Conservation (phyloP, 2,888 invertebrate genomes). For the Pardosa pseudoannulata region DNA sequence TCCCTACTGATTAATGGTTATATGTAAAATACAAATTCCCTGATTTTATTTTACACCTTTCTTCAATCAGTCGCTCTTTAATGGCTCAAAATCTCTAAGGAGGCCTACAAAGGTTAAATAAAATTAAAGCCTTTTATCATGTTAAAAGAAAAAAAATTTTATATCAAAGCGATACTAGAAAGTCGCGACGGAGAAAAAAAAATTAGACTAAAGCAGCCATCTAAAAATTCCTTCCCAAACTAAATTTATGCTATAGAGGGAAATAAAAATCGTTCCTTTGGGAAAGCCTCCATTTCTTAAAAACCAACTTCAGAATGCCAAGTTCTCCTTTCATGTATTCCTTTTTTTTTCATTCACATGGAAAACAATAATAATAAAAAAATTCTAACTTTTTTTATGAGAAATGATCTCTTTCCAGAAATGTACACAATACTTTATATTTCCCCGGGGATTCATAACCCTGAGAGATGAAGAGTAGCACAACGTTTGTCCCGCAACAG, state of each 20-base stretch:
- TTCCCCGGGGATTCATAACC: constrained; percentile 60
- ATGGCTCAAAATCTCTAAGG: too few species aligned
- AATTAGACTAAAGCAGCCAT: background rate
- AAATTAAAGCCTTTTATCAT: background rate
- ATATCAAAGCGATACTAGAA: background rate
- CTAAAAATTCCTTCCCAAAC: background rate
- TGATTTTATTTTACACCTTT: too few species aligned
- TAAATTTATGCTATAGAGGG: constrained; percentile 10
- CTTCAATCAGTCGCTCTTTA: too few species aligned
- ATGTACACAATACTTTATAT: constrained; percentile 66
- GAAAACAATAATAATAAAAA: background rate
- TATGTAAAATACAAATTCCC: too few species aligned
- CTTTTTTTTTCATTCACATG: background rate
- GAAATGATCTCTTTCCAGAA: constrained; percentile 50
- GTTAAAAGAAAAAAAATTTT: background rate
- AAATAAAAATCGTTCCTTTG: background rate
- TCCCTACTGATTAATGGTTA: too few species aligned
- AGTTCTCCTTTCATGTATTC: background rate
- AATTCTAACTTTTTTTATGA: constrained; percentile 21
- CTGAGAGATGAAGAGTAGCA: constrained; percentile 46
- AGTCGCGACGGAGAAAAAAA: background rate
- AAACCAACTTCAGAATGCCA: constrained; percentile 8
- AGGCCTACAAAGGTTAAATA: too few species aligned
- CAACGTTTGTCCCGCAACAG: constrained; percentile 14
- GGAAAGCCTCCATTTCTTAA: constrained; percentile 11